Evolutionary conservation across 2,888 invertebrate genomes (phyloP).

Genomic region (Abscondita cerata): DNA sequence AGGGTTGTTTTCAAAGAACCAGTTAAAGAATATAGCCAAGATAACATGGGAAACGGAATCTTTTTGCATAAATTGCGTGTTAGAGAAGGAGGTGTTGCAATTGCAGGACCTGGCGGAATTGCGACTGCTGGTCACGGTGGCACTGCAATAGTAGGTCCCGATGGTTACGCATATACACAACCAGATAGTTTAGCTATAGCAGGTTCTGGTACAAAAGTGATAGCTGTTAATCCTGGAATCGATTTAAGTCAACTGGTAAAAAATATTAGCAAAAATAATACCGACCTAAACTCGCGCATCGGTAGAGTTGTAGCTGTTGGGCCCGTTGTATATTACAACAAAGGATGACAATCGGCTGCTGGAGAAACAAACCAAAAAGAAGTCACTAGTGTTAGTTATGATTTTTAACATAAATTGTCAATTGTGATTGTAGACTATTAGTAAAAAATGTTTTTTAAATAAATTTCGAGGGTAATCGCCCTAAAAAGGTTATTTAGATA

Average conservation of each 20-base stretch:
- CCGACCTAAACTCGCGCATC: slow-evolving; percentile 61
- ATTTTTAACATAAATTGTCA: too few species aligned
- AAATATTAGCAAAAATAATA: slow-evolving; percentile 52
- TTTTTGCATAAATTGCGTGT: slow-evolving; percentile 75
- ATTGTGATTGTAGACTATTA: too few species aligned
- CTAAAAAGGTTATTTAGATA: too few species aligned
- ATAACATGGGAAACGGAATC: slow-evolving; percentile 66
- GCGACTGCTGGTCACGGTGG: slow-evolving; percentile 82
- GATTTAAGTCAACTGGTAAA: slow-evolving; percentile 64
- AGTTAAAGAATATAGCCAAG: slow-evolving; percentile 52
- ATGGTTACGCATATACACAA: slow-evolving; percentile 77
- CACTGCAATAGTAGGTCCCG: slow-evolving; percentile 81
- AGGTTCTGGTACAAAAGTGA: slow-evolving; percentile 74
- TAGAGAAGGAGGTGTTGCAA: slow-evolving; percentile 78
- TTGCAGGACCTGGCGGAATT: slow-evolving; percentile 82
- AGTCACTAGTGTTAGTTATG: too few species aligned
- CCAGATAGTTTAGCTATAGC: slow-evolving; percentile 79
- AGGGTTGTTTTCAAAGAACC: slow-evolving; percentile 40
- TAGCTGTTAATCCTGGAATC: slow-evolving; percentile 69
- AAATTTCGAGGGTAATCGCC: too few species aligned
- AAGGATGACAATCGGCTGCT: slow-evolving; percentile 44
- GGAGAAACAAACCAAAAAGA: too few species aligned
- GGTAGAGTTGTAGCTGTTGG: slow-evolving; percentile 77
- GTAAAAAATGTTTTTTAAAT: too few species aligned
- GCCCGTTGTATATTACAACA: slow-evolving; percentile 72